Evolutionary conservation across 1,140 invertebrate species (phyloP).

Genomic region (Armadillidium nasatum): DNA sequence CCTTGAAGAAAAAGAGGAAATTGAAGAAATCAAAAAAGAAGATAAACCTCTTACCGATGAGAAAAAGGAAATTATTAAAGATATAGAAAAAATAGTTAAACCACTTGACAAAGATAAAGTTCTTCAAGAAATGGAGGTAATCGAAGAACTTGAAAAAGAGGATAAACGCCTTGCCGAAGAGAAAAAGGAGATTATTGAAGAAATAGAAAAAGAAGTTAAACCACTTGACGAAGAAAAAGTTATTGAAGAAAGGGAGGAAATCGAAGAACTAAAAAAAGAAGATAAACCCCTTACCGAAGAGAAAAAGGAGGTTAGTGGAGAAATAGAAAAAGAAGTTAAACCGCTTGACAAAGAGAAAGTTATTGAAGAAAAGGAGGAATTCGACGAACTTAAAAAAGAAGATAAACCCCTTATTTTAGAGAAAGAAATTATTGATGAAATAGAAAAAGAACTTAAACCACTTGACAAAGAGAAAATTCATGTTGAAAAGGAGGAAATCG

Average conservation of each 20-base stretch:
- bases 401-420: neutral
- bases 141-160: no score
- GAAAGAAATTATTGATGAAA: neutral
- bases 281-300: constrained; percentile 8
- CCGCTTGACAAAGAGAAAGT: no score
- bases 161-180: no score
- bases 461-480: neutral
- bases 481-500: neutral
- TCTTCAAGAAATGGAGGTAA: no score
- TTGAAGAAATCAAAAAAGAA: no score
- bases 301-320: neutral
- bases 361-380: neutral
- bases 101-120: no score
- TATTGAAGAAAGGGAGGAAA: no score
- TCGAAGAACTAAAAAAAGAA: constrained; percentile 10
- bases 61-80: no score
- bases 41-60: no score
- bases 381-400: neutral
- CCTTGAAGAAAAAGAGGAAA: neutral
- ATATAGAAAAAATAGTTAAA: neutral
- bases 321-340: neutral
- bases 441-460: neutral
- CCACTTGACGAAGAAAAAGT: neutral
- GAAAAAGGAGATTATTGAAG: no score
- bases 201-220: constrained; percentile 45